Conservation (phyloP, 2,888 invertebrate genomes). For the Mesorhabditis belari region DNA sequence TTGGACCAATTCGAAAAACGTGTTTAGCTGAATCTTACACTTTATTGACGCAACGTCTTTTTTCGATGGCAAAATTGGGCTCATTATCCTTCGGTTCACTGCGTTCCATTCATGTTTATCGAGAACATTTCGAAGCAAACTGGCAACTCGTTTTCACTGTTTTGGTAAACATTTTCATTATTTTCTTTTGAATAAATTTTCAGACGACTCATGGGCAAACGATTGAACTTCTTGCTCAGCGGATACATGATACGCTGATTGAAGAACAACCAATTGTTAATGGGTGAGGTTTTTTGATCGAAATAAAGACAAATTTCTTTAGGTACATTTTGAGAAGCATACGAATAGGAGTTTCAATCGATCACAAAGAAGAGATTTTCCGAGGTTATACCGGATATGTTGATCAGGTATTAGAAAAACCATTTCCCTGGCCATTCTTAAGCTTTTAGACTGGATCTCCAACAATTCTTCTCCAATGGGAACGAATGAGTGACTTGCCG, state of each 20-base stretch:
- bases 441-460: constrained; percentile 14
- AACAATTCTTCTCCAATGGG: constrained; percentile 24
- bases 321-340: constrained; percentile 12
- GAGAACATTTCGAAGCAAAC: constrained; percentile 9
- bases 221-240: constrained; percentile 4
- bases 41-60: constrained; percentile 3
- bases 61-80: neutral
- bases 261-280: constrained; percentile 1
- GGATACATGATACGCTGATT: constrained; percentile 16
- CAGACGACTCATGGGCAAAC: constrained; percentile 3
- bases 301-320: no score
- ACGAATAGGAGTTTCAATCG: constrained; percentile 34
- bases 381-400: constrained; percentile 31
- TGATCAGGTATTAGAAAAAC: constrained; percentile 15
- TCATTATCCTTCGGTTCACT: constrained; percentile 6
- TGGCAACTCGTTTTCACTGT: constrained; percentile 16
- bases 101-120: constrained; percentile 15
- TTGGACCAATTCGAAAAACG: neutral
- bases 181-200: no score
- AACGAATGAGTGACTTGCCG: constrained; percentile 1
- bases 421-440: neutral
- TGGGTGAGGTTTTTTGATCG: no score
- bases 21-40: constrained; percentile 6
- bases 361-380: constrained; percentile 50
- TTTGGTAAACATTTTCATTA: constrained; percentile 1